Conservation (phyloP, 2,888 invertebrate species). For the Adelognathus sp. region DNA sequence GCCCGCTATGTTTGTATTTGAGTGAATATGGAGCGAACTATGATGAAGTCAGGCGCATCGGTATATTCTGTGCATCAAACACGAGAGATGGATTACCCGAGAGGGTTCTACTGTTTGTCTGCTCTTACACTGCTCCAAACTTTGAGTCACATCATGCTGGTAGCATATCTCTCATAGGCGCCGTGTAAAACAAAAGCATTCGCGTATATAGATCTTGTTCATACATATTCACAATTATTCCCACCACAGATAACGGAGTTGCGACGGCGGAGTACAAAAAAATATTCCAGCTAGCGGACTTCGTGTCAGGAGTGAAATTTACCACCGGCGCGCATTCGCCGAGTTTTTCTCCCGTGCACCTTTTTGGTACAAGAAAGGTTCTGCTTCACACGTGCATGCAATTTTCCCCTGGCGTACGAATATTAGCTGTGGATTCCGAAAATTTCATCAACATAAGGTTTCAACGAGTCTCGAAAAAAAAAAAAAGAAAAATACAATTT, state of each 20-base stretch:
- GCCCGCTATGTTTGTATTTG: too few relatives aligned
- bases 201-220: neutral
- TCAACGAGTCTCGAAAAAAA: too few relatives aligned
- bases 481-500: too few relatives aligned
- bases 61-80: neutral
- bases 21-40: neutral
- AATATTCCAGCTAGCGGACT: neutral
- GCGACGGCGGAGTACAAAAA: conserved; percentile 23
- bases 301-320: conserved; percentile 2
- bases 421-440: too few relatives aligned
- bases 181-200: neutral
- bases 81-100: neutral
- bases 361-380: too few relatives aligned
- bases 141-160: conserved; percentile 14
- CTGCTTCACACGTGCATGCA: neutral
- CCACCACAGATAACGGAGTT: conserved; percentile 34
- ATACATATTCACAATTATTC: conserved; percentile 31
- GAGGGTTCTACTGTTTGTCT: neutral
- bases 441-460: too few relatives aligned
- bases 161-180: conserved; percentile 4
- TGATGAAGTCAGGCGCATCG: neutral
- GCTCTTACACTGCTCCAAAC: neutral
- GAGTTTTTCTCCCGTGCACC: neutral
- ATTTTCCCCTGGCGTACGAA: too few relatives aligned
- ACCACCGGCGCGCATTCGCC: neutral